phyloP scores from a whole-genome alignment of 2,888 invertebrate species.

The Sinhomidia bicolor region DNA sequence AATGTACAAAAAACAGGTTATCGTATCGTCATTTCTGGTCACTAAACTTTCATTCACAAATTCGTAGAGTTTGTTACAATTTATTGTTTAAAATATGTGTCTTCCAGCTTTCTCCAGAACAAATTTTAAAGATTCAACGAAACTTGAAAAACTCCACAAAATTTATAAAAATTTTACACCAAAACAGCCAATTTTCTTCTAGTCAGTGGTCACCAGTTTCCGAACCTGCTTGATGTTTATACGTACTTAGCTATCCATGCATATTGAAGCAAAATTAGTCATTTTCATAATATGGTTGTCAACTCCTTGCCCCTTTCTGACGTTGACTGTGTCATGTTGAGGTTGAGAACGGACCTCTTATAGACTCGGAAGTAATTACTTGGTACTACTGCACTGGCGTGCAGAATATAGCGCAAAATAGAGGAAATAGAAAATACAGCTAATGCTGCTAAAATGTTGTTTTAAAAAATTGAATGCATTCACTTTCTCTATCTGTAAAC shows the following conservation, averaged over 20 bases:
- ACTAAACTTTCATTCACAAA: background rate
- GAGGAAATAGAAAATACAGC: slow-evolving; percentile 57
- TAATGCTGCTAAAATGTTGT: slow-evolving; percentile 60
- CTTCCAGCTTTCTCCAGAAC: too few species aligned
- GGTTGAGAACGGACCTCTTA: slow-evolving; percentile 64
- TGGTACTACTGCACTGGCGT: background rate
- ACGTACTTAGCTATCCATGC: background rate
- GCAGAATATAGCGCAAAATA: background rate
- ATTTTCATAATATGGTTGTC: background rate
- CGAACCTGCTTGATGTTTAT: background rate
- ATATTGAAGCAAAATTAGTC: background rate
- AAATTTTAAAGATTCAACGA: too few species aligned
- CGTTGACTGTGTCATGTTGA: slow-evolving; percentile 5
- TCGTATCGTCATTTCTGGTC: slow-evolving; percentile 22
- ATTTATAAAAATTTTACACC: too few species aligned
- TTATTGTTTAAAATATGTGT: too few species aligned
- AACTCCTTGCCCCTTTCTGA: background rate
- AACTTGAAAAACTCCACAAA: too few species aligned
- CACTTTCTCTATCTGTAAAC: slow-evolving; percentile 76
- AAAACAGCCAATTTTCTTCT: too few species aligned
- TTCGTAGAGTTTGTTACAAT: background rate
- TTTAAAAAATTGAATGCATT: slow-evolving; percentile 67
- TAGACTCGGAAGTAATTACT: slow-evolving; percentile 77
- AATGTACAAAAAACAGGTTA: background rate
- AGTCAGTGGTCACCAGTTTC: background rate